phyloP scores from a whole-genome alignment of 2,888 invertebrate genomes.

The Acrobasis repandana region DNA sequence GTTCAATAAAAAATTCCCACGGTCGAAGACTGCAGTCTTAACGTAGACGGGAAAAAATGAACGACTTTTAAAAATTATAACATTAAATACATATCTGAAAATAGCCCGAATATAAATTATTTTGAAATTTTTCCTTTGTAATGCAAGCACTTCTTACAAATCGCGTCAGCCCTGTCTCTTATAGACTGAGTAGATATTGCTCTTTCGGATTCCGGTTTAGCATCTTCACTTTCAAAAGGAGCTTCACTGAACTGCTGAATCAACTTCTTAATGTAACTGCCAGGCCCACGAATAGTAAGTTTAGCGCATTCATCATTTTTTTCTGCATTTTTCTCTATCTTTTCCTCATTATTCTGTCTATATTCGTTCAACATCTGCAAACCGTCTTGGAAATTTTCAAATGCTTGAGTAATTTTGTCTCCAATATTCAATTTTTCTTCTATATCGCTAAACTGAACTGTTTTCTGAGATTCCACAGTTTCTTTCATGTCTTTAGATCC shows the following conservation, averaged over 20 bases:
- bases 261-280: constrained; percentile 74
- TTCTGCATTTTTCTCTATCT: constrained; percentile 40
- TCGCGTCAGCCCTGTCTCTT: constrained; percentile 73
- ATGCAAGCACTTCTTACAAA: constrained; percentile 79
- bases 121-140: constrained; percentile 73
- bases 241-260: constrained; percentile 79
- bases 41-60: no score
- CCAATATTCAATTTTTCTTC: constrained; percentile 69
- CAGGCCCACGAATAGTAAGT: constrained; percentile 71
- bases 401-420: constrained; percentile 60
- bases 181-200: constrained; percentile 61
- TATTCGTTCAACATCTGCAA: constrained; percentile 61
- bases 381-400: constrained; percentile 69
- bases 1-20: no score
- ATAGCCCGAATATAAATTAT: constrained; percentile 39
- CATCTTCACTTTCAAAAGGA: constrained; percentile 65
- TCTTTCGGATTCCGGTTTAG: constrained; percentile 67
- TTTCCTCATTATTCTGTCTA: constrained; percentile 46
- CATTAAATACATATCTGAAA: background rate
- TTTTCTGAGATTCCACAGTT: constrained; percentile 36
- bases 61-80: background rate
- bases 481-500: constrained; percentile 55
- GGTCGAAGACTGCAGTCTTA: no score
- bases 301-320: constrained; percentile 53
- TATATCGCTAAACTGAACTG: constrained; percentile 53